Percentiles rank a stretch among this genome's conserved stretches.
phyloP scores from a whole-genome alignment of 2,888 invertebrate genomes.

The Leptinotarsa tumamoca region DNA sequence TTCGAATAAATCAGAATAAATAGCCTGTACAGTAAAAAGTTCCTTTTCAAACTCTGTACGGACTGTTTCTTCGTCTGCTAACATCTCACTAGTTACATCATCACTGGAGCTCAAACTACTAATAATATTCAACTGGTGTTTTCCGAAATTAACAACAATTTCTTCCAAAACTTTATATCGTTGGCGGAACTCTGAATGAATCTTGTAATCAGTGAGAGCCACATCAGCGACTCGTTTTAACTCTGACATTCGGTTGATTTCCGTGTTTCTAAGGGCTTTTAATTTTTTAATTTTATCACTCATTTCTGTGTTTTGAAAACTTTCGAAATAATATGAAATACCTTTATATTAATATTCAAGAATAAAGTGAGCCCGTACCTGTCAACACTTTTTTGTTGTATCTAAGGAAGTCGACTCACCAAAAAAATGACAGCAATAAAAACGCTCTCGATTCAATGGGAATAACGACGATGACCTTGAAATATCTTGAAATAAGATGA shows the following conservation, averaged over 20 bases:
- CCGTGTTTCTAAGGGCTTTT: slow-evolving; percentile 15
- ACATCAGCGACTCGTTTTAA: neutral
- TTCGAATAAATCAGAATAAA: slow-evolving; percentile 12
- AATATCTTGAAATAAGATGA: too few relatives aligned
- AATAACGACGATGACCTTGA: too few relatives aligned
- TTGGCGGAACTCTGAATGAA: slow-evolving; percentile 11
- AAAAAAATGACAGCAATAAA: too few relatives aligned
- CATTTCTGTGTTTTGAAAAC: neutral
- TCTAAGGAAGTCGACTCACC: too few relatives aligned
- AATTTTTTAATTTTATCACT: slow-evolving; percentile 16
- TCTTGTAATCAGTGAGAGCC: neutral
- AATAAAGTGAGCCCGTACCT: too few relatives aligned
- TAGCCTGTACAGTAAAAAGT: slow-evolving; percentile 7
- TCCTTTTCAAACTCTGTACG: slow-evolving; percentile 12
- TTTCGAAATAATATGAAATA: too few relatives aligned
- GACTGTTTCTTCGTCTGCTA: slow-evolving; percentile 8
- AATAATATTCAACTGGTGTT: neutral
- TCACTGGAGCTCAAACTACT: slow-evolving; percentile 5
- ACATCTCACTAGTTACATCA: slow-evolving; percentile 6
- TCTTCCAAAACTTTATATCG: slow-evolving; percentile 20
- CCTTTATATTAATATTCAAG: too few relatives aligned
- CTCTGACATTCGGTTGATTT: slow-evolving; percentile 13
- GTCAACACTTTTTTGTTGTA: too few relatives aligned
- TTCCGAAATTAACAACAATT: slow-evolving; percentile 1
- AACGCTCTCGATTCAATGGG: too few relatives aligned